These are phyloP conservation scores for Pseudococcus longispinus DNA, from an alignment of 2,888 invertebrate genomes.

Conservation along the genomic window DNA sequence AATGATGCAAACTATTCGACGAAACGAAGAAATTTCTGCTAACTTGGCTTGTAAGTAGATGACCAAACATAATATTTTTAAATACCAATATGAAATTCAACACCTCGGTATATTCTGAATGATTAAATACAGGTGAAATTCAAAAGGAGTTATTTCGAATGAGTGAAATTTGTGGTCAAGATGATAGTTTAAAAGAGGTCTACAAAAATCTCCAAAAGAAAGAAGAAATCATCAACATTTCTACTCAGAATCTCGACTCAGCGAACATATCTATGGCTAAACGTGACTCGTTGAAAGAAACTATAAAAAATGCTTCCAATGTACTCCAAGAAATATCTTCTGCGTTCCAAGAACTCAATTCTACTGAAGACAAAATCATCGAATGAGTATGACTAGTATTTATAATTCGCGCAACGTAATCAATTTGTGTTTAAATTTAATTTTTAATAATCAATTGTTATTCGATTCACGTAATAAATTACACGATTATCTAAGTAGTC, in stretches of 20 bases:
- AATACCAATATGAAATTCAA: background rate
- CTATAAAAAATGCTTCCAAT: background rate
- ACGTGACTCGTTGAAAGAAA: background rate
- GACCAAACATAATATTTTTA: background rate
- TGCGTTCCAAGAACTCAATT: background rate
- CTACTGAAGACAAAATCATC: background rate
- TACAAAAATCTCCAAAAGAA: background rate
- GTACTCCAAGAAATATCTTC: background rate
- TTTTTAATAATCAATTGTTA: background rate
- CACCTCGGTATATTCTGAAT: background rate
- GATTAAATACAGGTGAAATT: background rate
- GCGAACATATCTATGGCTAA: background rate
- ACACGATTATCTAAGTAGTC: background rate
- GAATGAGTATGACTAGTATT: background rate
- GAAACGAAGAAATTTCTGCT: constrained; percentile 1
- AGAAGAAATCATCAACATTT: background rate
- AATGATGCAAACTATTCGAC: constrained; percentile 3
- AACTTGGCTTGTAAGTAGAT: constrained; percentile 10
- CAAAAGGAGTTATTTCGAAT: background rate
- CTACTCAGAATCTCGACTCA: too few relatives aligned
- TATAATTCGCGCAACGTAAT: background rate
- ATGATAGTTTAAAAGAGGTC: background rate
- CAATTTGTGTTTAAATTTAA: background rate
- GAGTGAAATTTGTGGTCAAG: constrained; percentile 10
- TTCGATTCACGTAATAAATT: background rate